A percentile compares a stretch with the other conserved stretches of the same genome.
Conservation (phyloP, 2,113 vertebrate genomes). For the Laticauda colubrina region DNA sequence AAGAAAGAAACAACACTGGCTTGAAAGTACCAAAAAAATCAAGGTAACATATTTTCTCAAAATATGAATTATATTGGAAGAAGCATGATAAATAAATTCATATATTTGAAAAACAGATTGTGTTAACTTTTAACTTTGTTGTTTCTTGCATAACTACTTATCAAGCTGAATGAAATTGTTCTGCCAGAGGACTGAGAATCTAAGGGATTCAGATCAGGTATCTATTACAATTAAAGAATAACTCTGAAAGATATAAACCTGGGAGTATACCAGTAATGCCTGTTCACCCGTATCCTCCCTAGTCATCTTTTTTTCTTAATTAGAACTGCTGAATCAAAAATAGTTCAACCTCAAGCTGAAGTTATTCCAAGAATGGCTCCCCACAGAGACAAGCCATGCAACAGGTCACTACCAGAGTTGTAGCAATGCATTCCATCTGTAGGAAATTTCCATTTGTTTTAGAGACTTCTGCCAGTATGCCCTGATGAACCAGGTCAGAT, state of each 20-base stretch:
- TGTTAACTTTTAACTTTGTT: background rate
- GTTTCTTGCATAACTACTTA: background rate
- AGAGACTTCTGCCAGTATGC: background rate
- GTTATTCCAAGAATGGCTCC: conserved; percentile 6
- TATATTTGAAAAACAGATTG: background rate
- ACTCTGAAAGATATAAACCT: background rate
- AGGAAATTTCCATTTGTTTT: background rate
- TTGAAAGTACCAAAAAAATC: background rate
- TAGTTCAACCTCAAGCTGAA: background rate
- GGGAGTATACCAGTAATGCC: background rate
- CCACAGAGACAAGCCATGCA: background rate
- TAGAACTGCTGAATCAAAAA: background rate
- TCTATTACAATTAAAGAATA: background rate
- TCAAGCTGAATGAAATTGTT: background rate
- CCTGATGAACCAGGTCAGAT: background rate
- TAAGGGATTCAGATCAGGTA: background rate
- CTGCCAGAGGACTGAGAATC: background rate
- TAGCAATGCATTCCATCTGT: background rate
- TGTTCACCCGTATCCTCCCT: background rate
- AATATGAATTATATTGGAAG: background rate
- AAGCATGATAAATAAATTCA: background rate
- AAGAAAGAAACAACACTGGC: background rate
- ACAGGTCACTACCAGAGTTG: background rate
- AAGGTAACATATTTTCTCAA: background rate
- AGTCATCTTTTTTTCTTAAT: background rate